phyloP scores from a whole-genome alignment of 2,113 vertebrate genomes.

The Rattus norvegicus region DNA sequence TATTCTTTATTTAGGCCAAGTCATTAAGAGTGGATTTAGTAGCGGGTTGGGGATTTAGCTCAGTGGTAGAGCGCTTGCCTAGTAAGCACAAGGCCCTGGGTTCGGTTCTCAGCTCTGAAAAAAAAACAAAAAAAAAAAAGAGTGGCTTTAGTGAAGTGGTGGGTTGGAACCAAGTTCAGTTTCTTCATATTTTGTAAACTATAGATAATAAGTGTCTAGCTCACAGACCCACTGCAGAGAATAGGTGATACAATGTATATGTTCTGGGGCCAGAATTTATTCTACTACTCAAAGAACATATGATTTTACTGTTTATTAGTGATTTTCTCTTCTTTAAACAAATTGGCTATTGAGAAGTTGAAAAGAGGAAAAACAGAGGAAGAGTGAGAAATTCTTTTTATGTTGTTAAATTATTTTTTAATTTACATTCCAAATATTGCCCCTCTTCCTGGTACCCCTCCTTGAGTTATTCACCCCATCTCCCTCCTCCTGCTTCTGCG shows the following conservation, averaged over 20 bases:
- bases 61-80: no score
- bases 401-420: no score
- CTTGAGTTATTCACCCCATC: no score
- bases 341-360: background rate
- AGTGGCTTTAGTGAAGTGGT: background rate
- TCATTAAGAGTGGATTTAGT: background rate
- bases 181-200: background rate
- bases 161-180: background rate
- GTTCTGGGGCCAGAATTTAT: constrained; percentile 5
- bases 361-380: background rate
- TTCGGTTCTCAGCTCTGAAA: no score
- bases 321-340: background rate
- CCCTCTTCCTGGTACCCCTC: no score
- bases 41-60: no score
- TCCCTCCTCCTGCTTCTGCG: no score
- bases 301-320: constrained; percentile 17
- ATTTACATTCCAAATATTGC: no score
- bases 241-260: background rate
- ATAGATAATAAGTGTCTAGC: background rate
- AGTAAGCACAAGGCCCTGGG: no score
- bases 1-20: background rate
- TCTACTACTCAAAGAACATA: background rate
- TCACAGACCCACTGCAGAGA: background rate
- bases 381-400: background rate
- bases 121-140: background rate